These are phyloP conservation scores for Canis aureus DNA, from an alignment of 2,113 vertebrate genomes.

Conservation along the genomic window DNA sequence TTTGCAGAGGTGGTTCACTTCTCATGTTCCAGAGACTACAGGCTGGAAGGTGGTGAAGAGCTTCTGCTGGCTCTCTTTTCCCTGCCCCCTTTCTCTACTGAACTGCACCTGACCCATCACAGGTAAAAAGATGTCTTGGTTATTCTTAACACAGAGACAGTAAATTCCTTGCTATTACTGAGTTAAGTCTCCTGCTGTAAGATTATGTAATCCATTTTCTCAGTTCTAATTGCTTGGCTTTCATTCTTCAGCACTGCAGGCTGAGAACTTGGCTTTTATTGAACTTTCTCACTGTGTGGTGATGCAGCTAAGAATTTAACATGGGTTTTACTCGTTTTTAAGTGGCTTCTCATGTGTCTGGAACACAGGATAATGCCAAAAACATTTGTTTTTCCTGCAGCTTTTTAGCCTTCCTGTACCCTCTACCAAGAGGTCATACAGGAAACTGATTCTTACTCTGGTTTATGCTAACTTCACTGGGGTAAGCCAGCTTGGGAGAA, in stretches of 20 bases:
- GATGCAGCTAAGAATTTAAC: neutral
- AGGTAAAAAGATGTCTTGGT: neutral
- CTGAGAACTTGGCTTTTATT: conserved; percentile 31
- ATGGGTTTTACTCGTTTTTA: conserved; percentile 37
- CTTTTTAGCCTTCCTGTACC: neutral
- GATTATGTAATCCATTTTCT: neutral
- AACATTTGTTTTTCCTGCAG: neutral
- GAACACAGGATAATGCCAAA: neutral
- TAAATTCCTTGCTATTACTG: neutral
- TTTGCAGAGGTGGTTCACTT: neutral
- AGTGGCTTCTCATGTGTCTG: conserved; percentile 26
- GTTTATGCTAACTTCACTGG: neutral
- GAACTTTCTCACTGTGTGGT: neutral
- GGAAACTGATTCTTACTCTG: neutral
- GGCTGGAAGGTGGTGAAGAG: neutral
- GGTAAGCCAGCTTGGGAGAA: neutral
- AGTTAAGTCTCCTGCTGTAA: neutral
- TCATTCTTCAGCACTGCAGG: neutral
- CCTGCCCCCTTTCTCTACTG: neutral
- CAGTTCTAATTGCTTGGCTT: conserved; percentile 17
- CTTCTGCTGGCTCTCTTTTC: neutral
- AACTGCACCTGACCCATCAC: neutral
- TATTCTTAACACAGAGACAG: neutral
- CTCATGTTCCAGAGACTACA: neutral
- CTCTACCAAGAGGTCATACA: neutral